These are phyloP conservation scores for Zelleria hepariella DNA, from an alignment of 2,888 invertebrate species.

Conservation along the genomic window DNA sequence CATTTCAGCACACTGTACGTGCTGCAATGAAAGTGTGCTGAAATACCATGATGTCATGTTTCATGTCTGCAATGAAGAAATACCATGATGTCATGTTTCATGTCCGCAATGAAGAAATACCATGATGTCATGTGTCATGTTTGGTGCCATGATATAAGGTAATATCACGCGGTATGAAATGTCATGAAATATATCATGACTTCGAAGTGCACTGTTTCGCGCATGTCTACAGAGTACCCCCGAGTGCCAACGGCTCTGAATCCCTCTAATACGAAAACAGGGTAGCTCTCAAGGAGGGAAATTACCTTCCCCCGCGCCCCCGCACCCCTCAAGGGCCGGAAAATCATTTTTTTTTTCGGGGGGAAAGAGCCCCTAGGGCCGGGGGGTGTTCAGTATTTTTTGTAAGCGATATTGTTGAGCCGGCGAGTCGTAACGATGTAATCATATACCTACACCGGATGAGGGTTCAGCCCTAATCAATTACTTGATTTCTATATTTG, in stretches of 20 bases:
- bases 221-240: background rate
- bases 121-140: no score
- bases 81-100: no score
- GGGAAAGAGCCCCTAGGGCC: slow-evolving; percentile 24
- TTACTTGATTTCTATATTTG: background rate
- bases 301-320: background rate
- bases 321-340: slow-evolving; percentile 15
- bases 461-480: background rate
- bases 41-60: no score
- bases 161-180: no score
- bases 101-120: no score
- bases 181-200: no score
- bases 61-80: no score
- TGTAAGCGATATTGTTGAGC: slow-evolving; percentile 47
- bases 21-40: no score
- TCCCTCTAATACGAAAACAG: background rate
- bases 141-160: no score
- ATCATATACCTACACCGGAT: slow-evolving; percentile 20
- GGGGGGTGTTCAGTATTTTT: slow-evolving; percentile 24
- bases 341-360: slow-evolving; percentile 34
- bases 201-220: no score
- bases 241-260: background rate
- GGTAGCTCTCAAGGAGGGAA: slow-evolving; percentile 2
- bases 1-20: no score
- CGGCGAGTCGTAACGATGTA: slow-evolving; percentile 26